Evolutionary conservation across 2,888 invertebrate species (phyloP), one percentile per base, ranked within the genome.

Genomic region (Saturnia pavonia): DNA sequence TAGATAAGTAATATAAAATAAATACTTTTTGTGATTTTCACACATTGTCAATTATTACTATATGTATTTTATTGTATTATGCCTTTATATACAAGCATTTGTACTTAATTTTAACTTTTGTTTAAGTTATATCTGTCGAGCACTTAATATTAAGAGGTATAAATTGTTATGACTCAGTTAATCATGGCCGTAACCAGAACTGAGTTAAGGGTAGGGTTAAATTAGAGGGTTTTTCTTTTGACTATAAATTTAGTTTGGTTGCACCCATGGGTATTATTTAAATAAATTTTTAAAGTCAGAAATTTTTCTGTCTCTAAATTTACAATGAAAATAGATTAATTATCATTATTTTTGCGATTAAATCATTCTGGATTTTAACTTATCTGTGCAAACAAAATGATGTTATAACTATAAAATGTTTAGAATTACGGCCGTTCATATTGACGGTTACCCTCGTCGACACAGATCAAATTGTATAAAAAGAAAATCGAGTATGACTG

Each of bases 151-250:
- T n/a, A n/a, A 54, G 54, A 7, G 54, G 2, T 54, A 7, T 22
- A 22, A n/a, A 7, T 3, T 54, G 7, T 54, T 54, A 22, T n/a
- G 22, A 22, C 6, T n/a, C 4, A 19, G 11, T 6, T n/a, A 54
- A 51, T n/a, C 51, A n/a, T n/a, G 51, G 51, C 51, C n/a, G 51
- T 51, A 51, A 51, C 51, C 51, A 51, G 51, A 51, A 16, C 48
- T 16, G 16, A 48, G n/a, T n/a, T 19, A 19, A 51, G 1, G n/a
- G n/a, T 1, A 51, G 45, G 12, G 45, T 3, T 45, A 14, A 14
- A 14, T 14, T 45, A n/a, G n/a, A n/a, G n/a, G n/a, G n/a, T 0
- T 0, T 19, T 0, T 19, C 2, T 7, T 42, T 42, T 42, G 42
- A 42, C 14, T 45, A 14, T 45, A 45, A 45, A 1, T 45, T 45